Evolutionary conservation across 2,888 invertebrate genomes (phyloP).

Genomic region (Idaea aversata): DNA sequence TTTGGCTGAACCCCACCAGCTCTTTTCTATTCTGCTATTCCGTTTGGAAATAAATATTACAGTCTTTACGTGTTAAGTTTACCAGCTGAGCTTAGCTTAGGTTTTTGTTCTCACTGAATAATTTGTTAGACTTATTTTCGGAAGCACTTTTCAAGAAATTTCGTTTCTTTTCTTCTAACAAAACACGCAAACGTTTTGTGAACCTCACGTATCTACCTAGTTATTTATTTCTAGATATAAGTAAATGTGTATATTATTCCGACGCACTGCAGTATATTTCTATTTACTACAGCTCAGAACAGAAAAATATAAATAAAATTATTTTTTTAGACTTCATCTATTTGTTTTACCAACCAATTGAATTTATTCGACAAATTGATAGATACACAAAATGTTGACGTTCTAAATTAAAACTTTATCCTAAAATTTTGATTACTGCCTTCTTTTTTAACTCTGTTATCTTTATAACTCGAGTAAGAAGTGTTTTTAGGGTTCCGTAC

Average conservation of each 20-base stretch:
- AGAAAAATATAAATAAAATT: background rate
- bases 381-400: no score
- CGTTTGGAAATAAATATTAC: no score
- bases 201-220: background rate
- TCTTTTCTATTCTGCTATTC: no score
- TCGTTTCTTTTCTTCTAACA: background rate
- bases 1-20: no score
- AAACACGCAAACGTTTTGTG: background rate
- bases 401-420: no score
- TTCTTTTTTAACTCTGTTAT: no score
- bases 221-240: background rate
- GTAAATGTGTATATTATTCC: background rate
- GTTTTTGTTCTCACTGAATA: background rate
- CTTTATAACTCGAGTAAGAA: no score
- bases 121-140: background rate
- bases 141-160: background rate
- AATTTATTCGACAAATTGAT: no score
- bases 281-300: background rate
- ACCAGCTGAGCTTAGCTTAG: background rate
- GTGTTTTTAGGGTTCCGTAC: no score
- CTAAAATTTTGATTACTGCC: no score
- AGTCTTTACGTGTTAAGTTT: background rate
- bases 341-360: no score
- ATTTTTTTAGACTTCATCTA: background rate
- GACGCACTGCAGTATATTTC: constrained; percentile 1